Evolutionary conservation across 2,797 vertebrate species (phyloP).

Genomic region (Poeciliopsis turneri): DNA sequence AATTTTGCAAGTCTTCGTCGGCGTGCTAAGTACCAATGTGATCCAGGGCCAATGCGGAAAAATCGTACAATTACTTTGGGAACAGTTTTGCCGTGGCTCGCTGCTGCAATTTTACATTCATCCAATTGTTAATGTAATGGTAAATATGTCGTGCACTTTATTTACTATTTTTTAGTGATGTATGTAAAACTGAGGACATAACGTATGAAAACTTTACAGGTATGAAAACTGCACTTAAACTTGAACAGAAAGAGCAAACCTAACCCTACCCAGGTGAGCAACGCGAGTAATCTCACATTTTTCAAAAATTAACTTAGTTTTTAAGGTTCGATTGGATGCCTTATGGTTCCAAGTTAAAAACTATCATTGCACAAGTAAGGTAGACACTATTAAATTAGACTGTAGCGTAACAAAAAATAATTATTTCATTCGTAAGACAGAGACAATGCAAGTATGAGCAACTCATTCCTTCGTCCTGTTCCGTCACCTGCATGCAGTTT

Average conservation of each 20-base stretch:
- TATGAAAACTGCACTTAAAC: not conserved
- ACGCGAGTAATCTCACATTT: not conserved
- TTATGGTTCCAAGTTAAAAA: not conserved
- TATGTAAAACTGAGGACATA: not conserved
- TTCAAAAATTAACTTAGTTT: not conserved
- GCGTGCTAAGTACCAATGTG: constrained; percentile 6
- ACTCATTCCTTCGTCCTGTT: not conserved
- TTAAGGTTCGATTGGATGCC: not conserved
- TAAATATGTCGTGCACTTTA: not conserved
- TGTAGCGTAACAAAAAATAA: not conserved
- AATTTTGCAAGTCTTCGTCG: constrained; percentile 46
- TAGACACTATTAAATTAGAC: not conserved
- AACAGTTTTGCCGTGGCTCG: not conserved
- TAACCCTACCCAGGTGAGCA: too few relatives aligned
- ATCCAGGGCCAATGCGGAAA: not conserved
- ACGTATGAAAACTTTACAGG: not conserved
- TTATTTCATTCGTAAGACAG: not conserved
- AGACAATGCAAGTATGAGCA: not conserved
- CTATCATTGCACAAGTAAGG: not conserved
- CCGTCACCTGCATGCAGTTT: not conserved
- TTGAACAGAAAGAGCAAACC: not conserved
- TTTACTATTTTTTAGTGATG: not conserved
- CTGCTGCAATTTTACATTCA: not conserved
- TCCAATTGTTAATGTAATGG: not conserved
- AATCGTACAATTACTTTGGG: not conserved